Base-by-base conservation (phyloP, 2,113 vertebrate genomes). In the Phaethon lepturus region DNA sequence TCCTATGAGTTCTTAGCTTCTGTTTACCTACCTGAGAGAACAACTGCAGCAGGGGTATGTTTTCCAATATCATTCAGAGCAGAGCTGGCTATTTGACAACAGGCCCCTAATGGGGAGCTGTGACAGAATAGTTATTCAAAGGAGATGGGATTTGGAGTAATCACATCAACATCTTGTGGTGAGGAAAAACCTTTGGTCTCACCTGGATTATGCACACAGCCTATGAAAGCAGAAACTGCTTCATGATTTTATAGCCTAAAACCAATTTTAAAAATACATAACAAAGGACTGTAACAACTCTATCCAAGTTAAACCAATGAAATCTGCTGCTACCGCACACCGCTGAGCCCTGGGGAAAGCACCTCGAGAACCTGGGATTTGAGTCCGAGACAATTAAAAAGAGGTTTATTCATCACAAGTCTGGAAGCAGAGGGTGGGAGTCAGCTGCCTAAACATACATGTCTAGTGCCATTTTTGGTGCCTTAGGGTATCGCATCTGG, bases 261-360 rank as follows among this genome's bases (percentile, higher is more conserved):
- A 95, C 86, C 95, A 95, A 91, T 85, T 94, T 89, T 75, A 45
- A 90, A 93, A 96, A 86, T 77, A 95, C 86, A 94, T 90, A 97
- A 94, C 95, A 96, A 94, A 96, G 72, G 53, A n/a, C 77, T 91
- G 80, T 94, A 96, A 97, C 94, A 95, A 93, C 84, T 95, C 86
- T 82, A 80, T 95, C 94, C 96, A 97, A 94, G 69, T 76, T 90
- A 96, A 91, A 89, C 93, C 91, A 97, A 60, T 69, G 82, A 97
- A 90, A 96, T 88, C 84, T 96, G 66, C 89, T 44, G 67, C 84
- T 93, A 79, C 81, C 71, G 33, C 89, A 95, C 66, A 75, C 73
- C 40, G 5, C 89, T 94, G 80, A 97, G 96, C 95, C 95, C 94
- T 91, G 35, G 91, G 95, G 95, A 96, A 97, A 95, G 86, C 77